These are phyloP conservation scores for Chitala chitala DNA, from an alignment of 2,113 vertebrate genomes.

Conservation along the genomic window DNA sequence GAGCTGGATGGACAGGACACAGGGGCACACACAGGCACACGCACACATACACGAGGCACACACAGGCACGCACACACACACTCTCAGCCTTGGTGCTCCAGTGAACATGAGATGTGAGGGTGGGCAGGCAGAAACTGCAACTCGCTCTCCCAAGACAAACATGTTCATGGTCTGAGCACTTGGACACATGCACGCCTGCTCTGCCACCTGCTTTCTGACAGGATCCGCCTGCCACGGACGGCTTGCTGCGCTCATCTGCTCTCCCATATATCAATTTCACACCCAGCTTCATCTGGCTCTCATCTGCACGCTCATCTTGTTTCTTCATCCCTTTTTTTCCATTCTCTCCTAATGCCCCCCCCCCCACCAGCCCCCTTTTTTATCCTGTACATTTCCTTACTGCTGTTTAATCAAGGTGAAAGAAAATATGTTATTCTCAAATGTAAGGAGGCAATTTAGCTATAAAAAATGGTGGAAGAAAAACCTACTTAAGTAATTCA, in stretches of 20 bases:
- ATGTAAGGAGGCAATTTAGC: no score
- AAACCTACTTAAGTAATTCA: no score
- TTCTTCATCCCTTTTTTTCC: background rate
- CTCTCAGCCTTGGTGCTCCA: background rate
- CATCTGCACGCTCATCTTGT: background rate
- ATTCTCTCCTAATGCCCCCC: background rate
- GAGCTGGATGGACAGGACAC: background rate
- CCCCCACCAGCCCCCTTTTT: background rate
- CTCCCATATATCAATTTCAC: constrained; percentile 44
- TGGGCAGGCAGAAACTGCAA: background rate
- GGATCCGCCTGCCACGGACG: constrained; percentile 38
- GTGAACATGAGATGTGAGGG: background rate
- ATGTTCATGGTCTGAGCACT: background rate
- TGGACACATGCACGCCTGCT: constrained; percentile 1
- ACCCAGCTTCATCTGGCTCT: constrained; percentile 7
- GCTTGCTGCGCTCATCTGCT: constrained; percentile 40
- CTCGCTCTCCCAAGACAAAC: constrained; percentile 15
- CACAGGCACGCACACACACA: background rate
- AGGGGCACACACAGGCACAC: constrained; percentile 5
- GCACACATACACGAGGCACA: no score
- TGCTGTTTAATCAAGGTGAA: background rate
- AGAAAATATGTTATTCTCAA: no score
- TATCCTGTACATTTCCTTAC: background rate
- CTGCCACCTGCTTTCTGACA: constrained; percentile 37
- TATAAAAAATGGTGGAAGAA: no score